These are phyloP conservation scores for Phalanger gymnotis DNA, from an alignment of 2,797 vertebrate species.

Conservation along the genomic window DNA sequence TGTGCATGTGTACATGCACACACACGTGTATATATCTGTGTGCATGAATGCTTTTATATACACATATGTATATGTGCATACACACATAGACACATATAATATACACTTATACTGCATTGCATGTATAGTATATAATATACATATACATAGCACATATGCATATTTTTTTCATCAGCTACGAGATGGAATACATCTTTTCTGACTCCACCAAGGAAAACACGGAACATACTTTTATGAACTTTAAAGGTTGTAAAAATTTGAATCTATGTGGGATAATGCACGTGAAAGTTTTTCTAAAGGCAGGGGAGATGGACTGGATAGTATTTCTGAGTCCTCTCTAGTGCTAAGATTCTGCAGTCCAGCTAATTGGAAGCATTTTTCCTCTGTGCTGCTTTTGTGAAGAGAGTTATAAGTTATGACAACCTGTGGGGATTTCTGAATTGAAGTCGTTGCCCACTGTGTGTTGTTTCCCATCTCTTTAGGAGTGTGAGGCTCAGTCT, in stretches of 20 bases:
- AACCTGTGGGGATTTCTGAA: constrained; percentile 33
- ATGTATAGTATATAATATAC: background rate
- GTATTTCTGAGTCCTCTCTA: background rate
- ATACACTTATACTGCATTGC: too few species aligned
- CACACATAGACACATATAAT: background rate
- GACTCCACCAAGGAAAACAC: background rate
- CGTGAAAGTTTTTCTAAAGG: background rate
- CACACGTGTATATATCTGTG: too few species aligned
- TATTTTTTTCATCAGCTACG: background rate
- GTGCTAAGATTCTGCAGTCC: background rate
- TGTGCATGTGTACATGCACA: too few species aligned
- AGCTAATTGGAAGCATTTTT: background rate
- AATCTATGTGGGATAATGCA: background rate
- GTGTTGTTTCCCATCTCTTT: constrained; percentile 46
- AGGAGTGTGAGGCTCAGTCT: constrained; percentile 49
- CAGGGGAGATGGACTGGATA: background rate
- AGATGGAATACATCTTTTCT: background rate
- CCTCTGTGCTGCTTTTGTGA: background rate
- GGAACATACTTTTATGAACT: background rate
- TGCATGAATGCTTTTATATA: too few species aligned
- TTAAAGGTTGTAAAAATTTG: background rate
- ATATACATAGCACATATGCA: background rate
- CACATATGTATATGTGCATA: background rate
- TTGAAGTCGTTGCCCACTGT: background rate
- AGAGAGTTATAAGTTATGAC: background rate